These are phyloP conservation scores for Leptopilina boulardi DNA, from an alignment of 1,140 invertebrate species.

Conservation along the genomic window DNA sequence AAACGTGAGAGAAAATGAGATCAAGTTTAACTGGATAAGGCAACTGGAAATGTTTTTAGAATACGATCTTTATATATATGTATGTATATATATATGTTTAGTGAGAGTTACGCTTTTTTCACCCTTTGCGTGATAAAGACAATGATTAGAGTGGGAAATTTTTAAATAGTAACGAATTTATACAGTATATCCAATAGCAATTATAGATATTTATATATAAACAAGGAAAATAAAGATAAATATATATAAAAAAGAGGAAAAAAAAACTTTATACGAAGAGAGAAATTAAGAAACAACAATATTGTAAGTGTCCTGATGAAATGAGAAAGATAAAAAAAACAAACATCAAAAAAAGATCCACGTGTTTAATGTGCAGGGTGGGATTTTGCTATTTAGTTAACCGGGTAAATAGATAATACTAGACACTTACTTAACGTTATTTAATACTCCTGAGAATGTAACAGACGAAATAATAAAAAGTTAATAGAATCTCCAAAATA, in stretches of 20 bases:
- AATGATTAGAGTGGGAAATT: neutral
- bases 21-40: constrained; percentile 23
- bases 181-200: neutral
- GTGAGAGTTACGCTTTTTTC: neutral
- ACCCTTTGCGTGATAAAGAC: neutral
- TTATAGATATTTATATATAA: neutral
- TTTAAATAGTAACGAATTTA: neutral
- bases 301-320: too few relatives aligned
- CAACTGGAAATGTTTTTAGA: constrained; percentile 30
- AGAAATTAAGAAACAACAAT: too few relatives aligned
- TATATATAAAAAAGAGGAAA: neutral
- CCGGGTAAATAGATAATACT: too few relatives aligned
- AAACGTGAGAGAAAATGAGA: constrained; percentile 29
- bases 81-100: neutral
- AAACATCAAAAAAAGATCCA: neutral
- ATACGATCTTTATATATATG: constrained; percentile 6
- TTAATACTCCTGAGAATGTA: too few relatives aligned
- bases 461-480: too few relatives aligned
- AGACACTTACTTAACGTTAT: too few relatives aligned
- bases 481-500: too few relatives aligned
- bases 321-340: neutral
- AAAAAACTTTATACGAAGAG: constrained; percentile 19
- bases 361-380: neutral
- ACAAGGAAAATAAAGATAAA: neutral
- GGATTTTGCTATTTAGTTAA: too few relatives aligned